Evolutionary conservation across 2,797 vertebrate genomes (phyloP).

Genomic region (Lates japonicus): DNA sequence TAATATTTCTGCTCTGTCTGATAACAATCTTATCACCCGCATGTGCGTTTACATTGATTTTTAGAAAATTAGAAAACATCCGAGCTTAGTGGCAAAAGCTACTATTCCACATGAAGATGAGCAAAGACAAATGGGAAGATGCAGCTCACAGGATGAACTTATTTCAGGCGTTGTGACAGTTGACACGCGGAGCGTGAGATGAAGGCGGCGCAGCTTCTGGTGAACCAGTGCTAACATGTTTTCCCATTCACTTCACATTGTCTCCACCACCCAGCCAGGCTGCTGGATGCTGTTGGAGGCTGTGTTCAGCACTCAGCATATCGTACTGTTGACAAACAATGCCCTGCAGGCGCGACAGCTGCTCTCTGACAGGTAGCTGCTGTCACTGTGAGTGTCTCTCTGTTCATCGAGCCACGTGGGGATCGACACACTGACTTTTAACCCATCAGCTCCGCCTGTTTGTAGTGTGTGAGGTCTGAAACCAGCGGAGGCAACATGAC

Average conservation of each 20-base stretch:
- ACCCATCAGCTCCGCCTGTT: background rate
- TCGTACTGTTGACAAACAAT: conserved; percentile 9
- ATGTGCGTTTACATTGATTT: background rate
- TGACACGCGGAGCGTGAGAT: background rate
- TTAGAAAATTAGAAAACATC: background rate
- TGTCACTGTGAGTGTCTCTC: conserved; percentile 1
- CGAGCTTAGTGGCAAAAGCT: background rate
- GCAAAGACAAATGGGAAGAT: background rate
- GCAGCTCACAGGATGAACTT: background rate
- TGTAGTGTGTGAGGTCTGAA: background rate
- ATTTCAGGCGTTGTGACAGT: background rate
- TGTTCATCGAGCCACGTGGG: background rate
- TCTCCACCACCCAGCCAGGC: conserved; percentile 15
- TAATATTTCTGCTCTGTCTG: background rate
- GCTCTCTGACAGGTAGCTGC: conserved; percentile 50
- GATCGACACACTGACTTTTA: background rate
- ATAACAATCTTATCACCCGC: background rate
- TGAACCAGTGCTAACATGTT: conserved; percentile 9
- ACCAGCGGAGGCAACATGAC: background rate
- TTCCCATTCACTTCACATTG: conserved; percentile 22
- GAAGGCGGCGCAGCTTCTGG: conserved; percentile 1
- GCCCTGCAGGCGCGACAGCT: conserved; percentile 34
- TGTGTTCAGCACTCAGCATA: background rate
- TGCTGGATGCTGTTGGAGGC: conserved; percentile 12
- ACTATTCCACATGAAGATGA: background rate